Conservation (phyloP, 2,888 invertebrate species). For the Ectemnius lituratus region DNA sequence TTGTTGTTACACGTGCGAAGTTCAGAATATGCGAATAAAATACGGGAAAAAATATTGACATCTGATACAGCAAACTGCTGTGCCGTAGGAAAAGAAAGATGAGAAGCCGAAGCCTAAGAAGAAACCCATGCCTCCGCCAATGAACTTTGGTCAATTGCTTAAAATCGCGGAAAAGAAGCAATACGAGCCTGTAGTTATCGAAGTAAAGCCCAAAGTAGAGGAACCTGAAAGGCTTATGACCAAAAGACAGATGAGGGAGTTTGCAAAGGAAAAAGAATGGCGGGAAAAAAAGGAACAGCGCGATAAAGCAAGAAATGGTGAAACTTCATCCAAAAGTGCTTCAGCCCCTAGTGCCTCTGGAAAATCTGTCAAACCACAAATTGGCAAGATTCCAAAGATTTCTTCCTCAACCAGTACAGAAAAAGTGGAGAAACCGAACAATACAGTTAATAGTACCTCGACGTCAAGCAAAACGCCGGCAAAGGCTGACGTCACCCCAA, state of each 20-base stretch:
- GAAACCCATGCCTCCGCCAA: slow-evolving; percentile 83
- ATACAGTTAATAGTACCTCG: slow-evolving; percentile 15
- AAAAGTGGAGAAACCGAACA: slow-evolving; percentile 34
- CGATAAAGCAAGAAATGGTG: slow-evolving; percentile 31
- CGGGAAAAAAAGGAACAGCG: slow-evolving; percentile 79
- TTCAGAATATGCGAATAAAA: slow-evolving; percentile 13
- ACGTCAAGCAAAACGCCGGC: slow-evolving; percentile 40
- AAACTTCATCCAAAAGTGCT: neutral
- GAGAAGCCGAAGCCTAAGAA: slow-evolving; percentile 80
- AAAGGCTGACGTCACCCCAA: slow-evolving; percentile 29
- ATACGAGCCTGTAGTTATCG: slow-evolving; percentile 85
- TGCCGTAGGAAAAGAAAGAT: slow-evolving; percentile 69
- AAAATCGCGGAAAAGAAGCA: slow-evolving; percentile 92
- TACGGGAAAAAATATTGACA: slow-evolving; percentile 45
- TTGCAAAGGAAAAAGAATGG: slow-evolving; percentile 85
- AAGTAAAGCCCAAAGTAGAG: slow-evolving; percentile 77
- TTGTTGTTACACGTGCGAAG: too few relatives aligned
- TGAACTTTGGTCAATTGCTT: slow-evolving; percentile 88
- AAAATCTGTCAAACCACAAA: slow-evolving; percentile 53
- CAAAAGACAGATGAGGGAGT: slow-evolving; percentile 87
- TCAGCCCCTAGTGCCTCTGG: slow-evolving; percentile 15
- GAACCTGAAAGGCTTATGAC: slow-evolving; percentile 87
- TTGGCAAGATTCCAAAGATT: slow-evolving; percentile 55
- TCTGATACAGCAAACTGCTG: neutral
- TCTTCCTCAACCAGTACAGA: neutral